Percentiles rank a stretch among this genome's conserved stretches.
phyloP scores from a whole-genome alignment of 2,888 invertebrate species.

The Hyppa rectilinea region DNA sequence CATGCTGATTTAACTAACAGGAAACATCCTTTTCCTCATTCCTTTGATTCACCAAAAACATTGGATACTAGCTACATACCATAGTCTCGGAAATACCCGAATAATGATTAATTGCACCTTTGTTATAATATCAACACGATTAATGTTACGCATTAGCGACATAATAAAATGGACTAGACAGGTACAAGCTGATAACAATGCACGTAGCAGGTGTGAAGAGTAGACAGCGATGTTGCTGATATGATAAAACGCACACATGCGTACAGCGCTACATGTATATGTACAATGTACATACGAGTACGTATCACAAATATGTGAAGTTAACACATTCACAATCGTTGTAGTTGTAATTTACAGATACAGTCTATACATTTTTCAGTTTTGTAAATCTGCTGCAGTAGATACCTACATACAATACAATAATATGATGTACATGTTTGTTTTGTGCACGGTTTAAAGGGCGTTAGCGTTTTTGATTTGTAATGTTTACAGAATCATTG shows the following conservation, averaged over 20 bases:
- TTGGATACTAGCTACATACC: no score
- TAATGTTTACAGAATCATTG: not conserved
- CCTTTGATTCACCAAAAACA: no score
- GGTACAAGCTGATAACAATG: slow-evolving; percentile 52
- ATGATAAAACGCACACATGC: slow-evolving; percentile 41
- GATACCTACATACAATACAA: not conserved
- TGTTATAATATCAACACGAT: slow-evolving; percentile 11
- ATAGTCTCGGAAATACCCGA: slow-evolving; percentile 17
- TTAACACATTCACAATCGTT: slow-evolving; percentile 9
- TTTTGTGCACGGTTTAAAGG: not conserved
- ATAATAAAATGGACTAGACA: slow-evolving; percentile 47
- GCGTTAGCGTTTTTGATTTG: not conserved
- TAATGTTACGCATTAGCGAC: slow-evolving; percentile 32
- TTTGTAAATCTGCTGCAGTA: not conserved
- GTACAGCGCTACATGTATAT: not conserved
- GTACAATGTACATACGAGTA: not conserved
- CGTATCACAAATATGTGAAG: slow-evolving; percentile 9
- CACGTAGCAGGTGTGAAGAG: slow-evolving; percentile 31
- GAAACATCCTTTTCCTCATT: slow-evolving; percentile 4
- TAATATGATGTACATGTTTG: not conserved
- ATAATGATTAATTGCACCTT: slow-evolving; percentile 17
- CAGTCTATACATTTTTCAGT: slow-evolving; percentile 5
- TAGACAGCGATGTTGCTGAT: slow-evolving; percentile 50
- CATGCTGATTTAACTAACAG: not conserved
- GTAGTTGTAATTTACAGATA: slow-evolving; percentile 26